A percentile compares a stretch with the other conserved stretches of the same genome.
phyloP scores from a whole-genome alignment of 2,113 vertebrate species.

The Donacobius atricapilla region DNA sequence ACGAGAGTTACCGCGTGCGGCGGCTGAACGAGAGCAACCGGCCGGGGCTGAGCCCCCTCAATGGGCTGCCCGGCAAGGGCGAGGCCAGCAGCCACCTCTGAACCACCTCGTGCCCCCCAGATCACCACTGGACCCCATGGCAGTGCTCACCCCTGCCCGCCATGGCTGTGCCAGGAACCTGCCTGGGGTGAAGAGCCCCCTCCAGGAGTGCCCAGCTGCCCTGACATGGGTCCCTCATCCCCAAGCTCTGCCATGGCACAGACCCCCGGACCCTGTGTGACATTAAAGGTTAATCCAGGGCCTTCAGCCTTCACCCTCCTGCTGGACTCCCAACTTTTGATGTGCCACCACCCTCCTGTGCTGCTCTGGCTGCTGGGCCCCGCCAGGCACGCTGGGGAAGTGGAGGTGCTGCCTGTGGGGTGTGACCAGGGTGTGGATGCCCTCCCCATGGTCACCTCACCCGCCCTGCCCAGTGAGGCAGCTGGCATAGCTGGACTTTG shows the following conservation, averaged over 20 bases:
- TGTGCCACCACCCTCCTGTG: neutral
- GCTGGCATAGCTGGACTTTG: slow-evolving; percentile 26
- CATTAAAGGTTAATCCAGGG: slow-evolving; percentile 2
- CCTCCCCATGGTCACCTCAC: neutral
- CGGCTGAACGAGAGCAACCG: slow-evolving; percentile 84
- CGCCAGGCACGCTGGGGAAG: fast-evolving
- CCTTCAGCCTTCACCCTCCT: neutral
- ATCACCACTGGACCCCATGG: neutral
- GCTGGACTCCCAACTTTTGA: neutral
- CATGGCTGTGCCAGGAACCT: neutral
- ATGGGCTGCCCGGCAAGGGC: neutral
- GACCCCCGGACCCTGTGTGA: neutral
- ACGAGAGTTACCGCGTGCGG: slow-evolving; percentile 86
- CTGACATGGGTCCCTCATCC: neutral
- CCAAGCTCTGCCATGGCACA: neutral
- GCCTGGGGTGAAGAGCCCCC: neutral
- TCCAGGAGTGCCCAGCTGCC: neutral
- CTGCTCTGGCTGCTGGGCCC: neutral
- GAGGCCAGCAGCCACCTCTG: neutral
- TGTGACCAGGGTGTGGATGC: neutral
- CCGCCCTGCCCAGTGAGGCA: fast-evolving
- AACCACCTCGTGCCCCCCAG: neutral
- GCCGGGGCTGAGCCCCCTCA: neutral
- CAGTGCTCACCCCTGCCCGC: neutral
- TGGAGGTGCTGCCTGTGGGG: neutral